These are phyloP conservation scores for Limnodromus scolopaceus DNA, from an alignment of 2,797 vertebrate genomes.

Conservation along the genomic window DNA sequence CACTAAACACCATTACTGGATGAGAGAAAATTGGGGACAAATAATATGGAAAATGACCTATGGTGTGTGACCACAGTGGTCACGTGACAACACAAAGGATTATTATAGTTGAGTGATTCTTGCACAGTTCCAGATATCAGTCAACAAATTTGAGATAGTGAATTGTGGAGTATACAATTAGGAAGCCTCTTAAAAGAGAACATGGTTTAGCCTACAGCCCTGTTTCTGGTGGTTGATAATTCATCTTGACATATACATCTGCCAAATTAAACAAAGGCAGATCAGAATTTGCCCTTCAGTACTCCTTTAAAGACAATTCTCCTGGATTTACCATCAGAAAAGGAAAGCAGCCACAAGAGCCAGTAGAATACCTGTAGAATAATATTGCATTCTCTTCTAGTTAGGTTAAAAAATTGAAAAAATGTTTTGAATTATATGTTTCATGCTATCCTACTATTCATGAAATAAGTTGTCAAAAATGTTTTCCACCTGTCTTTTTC, in stretches of 20 bases:
- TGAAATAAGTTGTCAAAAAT: neutral
- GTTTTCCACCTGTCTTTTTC: slow-evolving; percentile 38
- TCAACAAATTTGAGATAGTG: neutral
- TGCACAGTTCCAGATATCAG: neutral
- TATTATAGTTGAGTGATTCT: neutral
- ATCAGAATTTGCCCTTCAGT: neutral
- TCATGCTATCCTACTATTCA: neutral
- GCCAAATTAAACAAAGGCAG: neutral
- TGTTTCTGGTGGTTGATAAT: neutral
- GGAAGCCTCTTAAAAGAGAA: neutral
- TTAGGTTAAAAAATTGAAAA: neutral
- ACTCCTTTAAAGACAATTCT: neutral
- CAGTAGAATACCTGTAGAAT: neutral
- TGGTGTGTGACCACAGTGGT: neutral
- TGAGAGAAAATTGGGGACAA: neutral
- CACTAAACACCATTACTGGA: neutral
- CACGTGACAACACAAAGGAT: neutral
- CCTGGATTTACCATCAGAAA: neutral
- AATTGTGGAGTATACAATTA: neutral
- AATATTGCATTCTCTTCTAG: neutral
- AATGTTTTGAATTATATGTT: neutral
- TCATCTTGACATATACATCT: neutral
- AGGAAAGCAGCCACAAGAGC: neutral
- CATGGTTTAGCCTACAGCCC: neutral
- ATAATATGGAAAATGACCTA: neutral